These are phyloP conservation scores for Ormyrus nitidulus DNA, from an alignment of 2,888 invertebrate species.

Conservation along the genomic window DNA sequence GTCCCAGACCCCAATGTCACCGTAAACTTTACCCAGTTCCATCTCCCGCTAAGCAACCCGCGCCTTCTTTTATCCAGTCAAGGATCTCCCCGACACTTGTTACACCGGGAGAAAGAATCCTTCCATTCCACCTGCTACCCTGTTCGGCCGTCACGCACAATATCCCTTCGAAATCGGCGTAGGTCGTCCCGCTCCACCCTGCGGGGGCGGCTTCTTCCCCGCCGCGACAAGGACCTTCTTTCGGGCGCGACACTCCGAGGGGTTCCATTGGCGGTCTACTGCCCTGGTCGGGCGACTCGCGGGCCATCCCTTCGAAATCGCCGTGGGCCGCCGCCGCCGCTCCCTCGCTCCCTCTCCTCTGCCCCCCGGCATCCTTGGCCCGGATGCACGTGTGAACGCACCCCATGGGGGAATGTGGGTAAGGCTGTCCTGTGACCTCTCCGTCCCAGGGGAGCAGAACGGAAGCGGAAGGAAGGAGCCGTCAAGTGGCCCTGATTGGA, in stretches of 20 bases:
- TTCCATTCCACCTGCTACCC: too few relatives aligned
- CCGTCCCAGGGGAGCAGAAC: slow-evolving; percentile 72
- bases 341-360: background rate
- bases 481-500: background rate
- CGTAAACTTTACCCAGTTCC: too few relatives aligned
- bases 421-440: slow-evolving; percentile 75
- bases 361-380: background rate
- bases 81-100: too few relatives aligned
- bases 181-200: too few relatives aligned
- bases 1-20: too few relatives aligned
- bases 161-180: too few relatives aligned
- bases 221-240: background rate
- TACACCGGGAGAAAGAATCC: too few relatives aligned
- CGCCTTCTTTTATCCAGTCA: too few relatives aligned
- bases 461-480: slow-evolving; percentile 28
- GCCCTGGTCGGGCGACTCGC: slow-evolving; percentile 68
- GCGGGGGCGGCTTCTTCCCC: background rate
- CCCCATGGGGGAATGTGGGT: slow-evolving; percentile 72
- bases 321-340: slow-evolving; percentile 56
- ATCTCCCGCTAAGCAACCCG: too few relatives aligned
- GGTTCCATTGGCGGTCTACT: slow-evolving; percentile 59
- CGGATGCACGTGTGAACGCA: slow-evolving; percentile 54
- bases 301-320: slow-evolving; percentile 73
- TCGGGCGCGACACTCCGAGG: background rate
- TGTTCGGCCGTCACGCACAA: too few relatives aligned